Evolutionary conservation across 2,797 vertebrate genomes (phyloP).

Genomic region (Etheostoma perlongum): DNA sequence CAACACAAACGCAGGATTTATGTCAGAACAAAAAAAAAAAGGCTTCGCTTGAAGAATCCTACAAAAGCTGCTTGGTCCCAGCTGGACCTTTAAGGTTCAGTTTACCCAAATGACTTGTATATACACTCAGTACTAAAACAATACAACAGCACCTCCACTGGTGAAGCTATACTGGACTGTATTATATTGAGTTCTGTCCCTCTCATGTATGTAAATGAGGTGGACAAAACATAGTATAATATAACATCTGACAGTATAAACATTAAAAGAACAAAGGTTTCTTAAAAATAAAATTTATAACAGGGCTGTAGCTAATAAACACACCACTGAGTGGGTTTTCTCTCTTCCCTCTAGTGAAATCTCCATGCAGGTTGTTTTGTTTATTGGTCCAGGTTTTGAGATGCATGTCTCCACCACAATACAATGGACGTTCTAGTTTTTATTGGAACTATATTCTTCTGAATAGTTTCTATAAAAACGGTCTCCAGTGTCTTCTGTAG

Average conservation of each 20-base stretch:
- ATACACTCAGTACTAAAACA: not conserved
- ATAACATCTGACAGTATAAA: not conserved
- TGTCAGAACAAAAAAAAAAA: not conserved
- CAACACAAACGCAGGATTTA: not conserved
- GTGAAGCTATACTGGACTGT: too few relatives aligned
- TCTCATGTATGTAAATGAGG: not conserved
- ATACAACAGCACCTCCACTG: too few relatives aligned
- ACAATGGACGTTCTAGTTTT: not conserved
- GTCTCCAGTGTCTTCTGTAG: too few relatives aligned
- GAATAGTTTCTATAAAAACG: not conserved
- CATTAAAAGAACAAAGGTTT: not conserved
- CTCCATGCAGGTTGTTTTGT: not conserved
- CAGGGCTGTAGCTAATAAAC: not conserved
- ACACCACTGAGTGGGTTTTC: not conserved
- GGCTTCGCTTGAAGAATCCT: not conserved
- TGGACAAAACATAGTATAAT: not conserved
- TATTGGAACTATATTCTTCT: not conserved
- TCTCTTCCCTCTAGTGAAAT: not conserved
- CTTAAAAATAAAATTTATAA: not conserved
- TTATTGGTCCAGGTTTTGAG: not conserved
- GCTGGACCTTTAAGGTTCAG: conserved; percentile 25
- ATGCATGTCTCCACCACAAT: too few relatives aligned
- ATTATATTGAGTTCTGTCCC: not conserved
- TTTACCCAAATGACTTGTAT: conserved; percentile 1
- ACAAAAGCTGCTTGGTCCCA: not conserved